Percentiles rank a stretch among this genome's conserved stretches.
Evolutionary conservation across 2,888 invertebrate species (phyloP).

Genomic region (Cotesia congregata): DNA sequence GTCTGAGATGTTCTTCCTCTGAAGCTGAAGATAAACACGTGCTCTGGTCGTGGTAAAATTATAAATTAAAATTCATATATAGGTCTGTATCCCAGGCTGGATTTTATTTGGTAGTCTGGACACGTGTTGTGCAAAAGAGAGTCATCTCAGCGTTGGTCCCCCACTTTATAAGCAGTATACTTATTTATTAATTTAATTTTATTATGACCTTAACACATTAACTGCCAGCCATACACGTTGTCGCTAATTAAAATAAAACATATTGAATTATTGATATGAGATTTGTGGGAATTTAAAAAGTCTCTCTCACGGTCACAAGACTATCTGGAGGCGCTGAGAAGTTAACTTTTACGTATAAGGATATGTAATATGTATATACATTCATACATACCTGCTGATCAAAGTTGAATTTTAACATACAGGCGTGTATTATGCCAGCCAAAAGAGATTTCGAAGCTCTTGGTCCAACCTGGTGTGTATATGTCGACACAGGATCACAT

Average conservation of each 20-base stretch:
- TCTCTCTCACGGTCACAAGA: not conserved
- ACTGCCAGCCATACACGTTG: not conserved
- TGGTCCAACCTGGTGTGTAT: not conserved
- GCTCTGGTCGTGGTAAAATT: constrained; percentile 18
- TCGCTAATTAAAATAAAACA: not conserved
- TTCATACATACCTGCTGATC: not conserved
- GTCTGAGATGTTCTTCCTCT: constrained; percentile 14
- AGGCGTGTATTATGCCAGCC: not conserved
- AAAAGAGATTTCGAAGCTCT: not conserved
- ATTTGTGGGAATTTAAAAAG: constrained; percentile 1
- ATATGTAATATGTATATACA: not conserved
- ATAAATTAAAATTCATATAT: constrained; percentile 36
- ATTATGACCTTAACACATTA: constrained; percentile 1
- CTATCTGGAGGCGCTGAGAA: not conserved
- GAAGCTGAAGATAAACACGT: constrained; percentile 33
- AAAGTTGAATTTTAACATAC: not conserved
- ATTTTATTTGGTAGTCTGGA: constrained; percentile 63
- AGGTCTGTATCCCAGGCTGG: constrained; percentile 44
- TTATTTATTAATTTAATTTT: not conserved
- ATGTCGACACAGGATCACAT: not conserved
- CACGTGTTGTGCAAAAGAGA: constrained; percentile 59
- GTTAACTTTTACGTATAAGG: not conserved
- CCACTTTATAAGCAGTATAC: not conserved
- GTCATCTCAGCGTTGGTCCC: constrained; percentile 1
- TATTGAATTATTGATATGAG: constrained; percentile 1